Conservation (phyloP, 1,140 invertebrate genomes). For the Mya arenaria region DNA sequence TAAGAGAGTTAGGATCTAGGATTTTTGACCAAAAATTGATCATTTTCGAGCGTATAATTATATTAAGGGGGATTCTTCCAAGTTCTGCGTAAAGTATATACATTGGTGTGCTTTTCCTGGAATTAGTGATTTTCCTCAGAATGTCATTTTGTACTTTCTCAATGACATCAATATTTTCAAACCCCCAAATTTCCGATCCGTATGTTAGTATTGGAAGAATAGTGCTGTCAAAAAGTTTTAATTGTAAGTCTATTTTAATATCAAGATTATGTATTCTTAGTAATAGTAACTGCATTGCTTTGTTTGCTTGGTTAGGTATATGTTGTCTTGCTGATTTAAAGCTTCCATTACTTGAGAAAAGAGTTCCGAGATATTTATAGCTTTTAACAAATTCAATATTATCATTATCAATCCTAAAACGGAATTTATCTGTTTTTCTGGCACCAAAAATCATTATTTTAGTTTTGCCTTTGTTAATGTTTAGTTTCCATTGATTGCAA, state of each 20-base stretch:
- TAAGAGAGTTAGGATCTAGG: too few species aligned
- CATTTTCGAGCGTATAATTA: background rate
- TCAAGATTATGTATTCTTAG: background rate
- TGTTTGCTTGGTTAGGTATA: background rate
- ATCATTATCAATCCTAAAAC: too few species aligned
- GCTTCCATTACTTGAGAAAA: too few species aligned
- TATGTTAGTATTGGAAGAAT: constrained; percentile 1
- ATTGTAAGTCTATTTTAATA: background rate
- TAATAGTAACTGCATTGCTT: background rate
- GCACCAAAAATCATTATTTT: background rate
- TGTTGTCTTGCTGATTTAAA: too few species aligned
- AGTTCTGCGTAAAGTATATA: background rate
- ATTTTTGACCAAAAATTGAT: background rate
- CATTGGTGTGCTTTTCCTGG: background rate
- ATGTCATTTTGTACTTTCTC: background rate
- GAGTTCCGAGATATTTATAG: too few species aligned
- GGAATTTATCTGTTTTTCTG: too few species aligned
- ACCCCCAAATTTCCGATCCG: constrained; percentile 16
- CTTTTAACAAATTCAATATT: too few species aligned
- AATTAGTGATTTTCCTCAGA: constrained; percentile 9
- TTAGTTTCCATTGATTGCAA: background rate
- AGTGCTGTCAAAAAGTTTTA: constrained; percentile 31
- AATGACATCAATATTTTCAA: background rate
- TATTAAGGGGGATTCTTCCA: background rate
- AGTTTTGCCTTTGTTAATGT: background rate